Base-by-base conservation (phyloP, 2,888 invertebrate genomes). In the Tuberolachnus salignus region DNA sequence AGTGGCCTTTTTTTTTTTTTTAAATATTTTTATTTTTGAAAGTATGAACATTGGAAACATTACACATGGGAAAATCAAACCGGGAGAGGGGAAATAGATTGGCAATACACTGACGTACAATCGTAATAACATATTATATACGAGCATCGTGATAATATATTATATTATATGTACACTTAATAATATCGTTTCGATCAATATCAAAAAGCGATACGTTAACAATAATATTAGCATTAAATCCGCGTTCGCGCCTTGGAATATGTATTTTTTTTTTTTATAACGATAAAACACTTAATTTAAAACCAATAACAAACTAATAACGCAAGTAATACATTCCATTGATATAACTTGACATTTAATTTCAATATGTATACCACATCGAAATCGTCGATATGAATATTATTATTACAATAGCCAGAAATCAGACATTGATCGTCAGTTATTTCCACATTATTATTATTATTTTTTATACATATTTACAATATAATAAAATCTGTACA, bases 381-480 rank as follows among this genome's bases (percentile, higher is more conserved):
- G 1, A 42, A 53, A 69, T 55, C 21, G 16, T 9, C 1, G 21
- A 51, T 11, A 67, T n/a, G 10, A 42, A 21, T 55, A 4, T 19
- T 42, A 42, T 53, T 6, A 34, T 42, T 14, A 69, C 34, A 42
- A 21, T 14, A 69, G 42, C 42, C n/a, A n/a, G n/a, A n/a, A n/a
- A n/a, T 13, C 69, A 19, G 19, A 34, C 53, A 8, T 69, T 42
- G 14, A 21, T 42, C 19, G 34, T 23, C 16, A 14, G 34, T 10
- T 21, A 44, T 23, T 19, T 8, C 10, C 14, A 21, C 21, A 46
- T 11, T n/a, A n/a, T n/a, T 51, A 19, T 16, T 14, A 14, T 14
- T 44, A 64, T 44, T 14, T 9, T 14, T 14, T 64, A 9, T 23
- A 64, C 64, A 64, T 16, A 46, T 46, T 64, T 64, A 64, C 64